Conservation (phyloP, 30 jellyfish, hydroid and myxozoan genomes). For the Turritopsis dohrnii region DNA sequence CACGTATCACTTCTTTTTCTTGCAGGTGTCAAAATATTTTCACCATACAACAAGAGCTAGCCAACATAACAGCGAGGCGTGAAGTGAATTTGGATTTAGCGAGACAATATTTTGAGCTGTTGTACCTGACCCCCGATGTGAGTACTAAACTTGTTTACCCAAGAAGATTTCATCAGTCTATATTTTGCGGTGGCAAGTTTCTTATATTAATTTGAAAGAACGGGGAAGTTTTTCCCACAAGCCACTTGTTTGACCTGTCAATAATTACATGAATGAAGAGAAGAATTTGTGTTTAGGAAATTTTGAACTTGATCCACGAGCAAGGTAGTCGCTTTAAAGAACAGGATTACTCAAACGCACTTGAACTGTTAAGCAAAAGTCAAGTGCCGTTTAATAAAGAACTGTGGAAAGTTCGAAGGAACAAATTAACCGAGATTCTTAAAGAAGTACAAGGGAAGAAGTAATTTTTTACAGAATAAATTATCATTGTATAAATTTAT, state of each 20-base stretch:
- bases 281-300: conserved; percentile 51
- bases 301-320: conserved; percentile 67
- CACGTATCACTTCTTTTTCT: background rate
- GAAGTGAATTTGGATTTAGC: conserved; percentile 95
- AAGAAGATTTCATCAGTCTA: no score
- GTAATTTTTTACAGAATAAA: background rate
- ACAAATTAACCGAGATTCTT: conserved; percentile 72
- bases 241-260: no score
- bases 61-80: conserved; percentile 73
- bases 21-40: conserved; percentile 88
- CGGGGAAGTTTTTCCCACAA: background rate
- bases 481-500: background rate
- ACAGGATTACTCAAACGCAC: conserved; percentile 81
- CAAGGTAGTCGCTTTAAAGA: conserved; percentile 79
- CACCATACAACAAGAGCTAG: conserved; percentile 92
- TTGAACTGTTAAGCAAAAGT: conserved; percentile 75
- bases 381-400: conserved; percentile 85
- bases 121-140: conserved; percentile 81
- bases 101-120: conserved; percentile 86
- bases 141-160: conserved; percentile 8
- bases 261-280: background rate
- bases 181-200: background rate
- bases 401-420: conserved; percentile 75
- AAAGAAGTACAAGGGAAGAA: conserved; percentile 26
- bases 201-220: background rate